Conservation (phyloP, 2,113 vertebrate species). For the Pogona vitticeps region DNA sequence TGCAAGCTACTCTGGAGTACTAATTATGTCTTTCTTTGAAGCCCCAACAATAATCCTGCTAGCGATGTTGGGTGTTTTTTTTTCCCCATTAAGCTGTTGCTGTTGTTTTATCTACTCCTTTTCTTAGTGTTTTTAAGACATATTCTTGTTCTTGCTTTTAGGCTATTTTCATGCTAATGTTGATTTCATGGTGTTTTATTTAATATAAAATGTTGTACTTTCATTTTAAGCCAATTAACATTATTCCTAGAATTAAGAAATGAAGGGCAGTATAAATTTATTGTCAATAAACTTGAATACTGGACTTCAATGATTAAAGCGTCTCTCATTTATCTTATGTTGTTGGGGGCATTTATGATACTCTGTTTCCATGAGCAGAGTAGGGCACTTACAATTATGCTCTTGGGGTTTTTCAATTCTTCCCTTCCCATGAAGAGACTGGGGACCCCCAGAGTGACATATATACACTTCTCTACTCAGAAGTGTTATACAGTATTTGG, state of each 20-base stretch:
- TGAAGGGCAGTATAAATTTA: not conserved
- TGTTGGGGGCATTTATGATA: not conserved
- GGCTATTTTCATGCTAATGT: no score
- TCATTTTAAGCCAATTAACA: not conserved
- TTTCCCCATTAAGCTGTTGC: not conserved
- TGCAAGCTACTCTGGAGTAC: not conserved
- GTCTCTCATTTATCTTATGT: not conserved
- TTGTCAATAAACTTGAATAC: not conserved
- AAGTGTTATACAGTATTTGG: not conserved
- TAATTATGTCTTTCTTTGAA: not conserved
- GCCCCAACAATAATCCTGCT: not conserved
- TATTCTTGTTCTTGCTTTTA: not conserved
- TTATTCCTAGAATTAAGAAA: not conserved
- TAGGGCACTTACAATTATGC: no score
- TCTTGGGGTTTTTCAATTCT: no score
- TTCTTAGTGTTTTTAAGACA: not conserved
- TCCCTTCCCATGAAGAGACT: no score
- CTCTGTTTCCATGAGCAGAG: not conserved
- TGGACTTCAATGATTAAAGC: not conserved
- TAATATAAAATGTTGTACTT: not conserved
- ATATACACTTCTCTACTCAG: not conserved
- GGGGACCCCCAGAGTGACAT: no score
- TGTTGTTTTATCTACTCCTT: not conserved
- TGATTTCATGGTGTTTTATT: no score
- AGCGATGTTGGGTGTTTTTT: not conserved